Conservation (phyloP, 1,140 invertebrate species). For the Acromyrmex charruanus region DNA sequence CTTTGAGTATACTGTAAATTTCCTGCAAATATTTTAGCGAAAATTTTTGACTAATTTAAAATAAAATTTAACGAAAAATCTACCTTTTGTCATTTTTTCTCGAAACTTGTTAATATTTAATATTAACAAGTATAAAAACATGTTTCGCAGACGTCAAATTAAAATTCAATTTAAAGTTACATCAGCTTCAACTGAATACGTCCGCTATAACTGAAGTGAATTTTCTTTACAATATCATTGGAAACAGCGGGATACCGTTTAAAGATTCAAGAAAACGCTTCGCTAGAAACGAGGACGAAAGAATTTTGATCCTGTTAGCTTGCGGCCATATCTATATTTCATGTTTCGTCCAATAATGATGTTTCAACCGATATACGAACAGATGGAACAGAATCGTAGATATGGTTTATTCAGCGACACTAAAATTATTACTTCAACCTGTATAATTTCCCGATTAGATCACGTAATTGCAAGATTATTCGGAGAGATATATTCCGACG, state of each 20-base stretch:
- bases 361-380: conserved; percentile 9
- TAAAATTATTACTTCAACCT: neutral
- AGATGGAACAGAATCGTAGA: neutral
- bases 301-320: conserved; percentile 37
- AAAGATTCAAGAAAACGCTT: conserved; percentile 44
- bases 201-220: neutral
- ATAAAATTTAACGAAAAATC: neutral
- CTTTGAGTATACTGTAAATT: neutral
- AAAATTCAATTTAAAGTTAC: conserved; percentile 47
- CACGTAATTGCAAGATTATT: conserved; percentile 1
- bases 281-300: conserved; percentile 12
- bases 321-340: conserved; percentile 39
- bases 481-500: neutral
- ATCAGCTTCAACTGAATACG: neutral
- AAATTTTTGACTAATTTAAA: neutral
- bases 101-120: neutral
- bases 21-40: neutral
- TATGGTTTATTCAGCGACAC: conserved; percentile 20
- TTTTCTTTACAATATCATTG: conserved; percentile 26
- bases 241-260: conserved; percentile 26
- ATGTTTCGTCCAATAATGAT: conserved; percentile 32
- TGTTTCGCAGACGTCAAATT: neutral
- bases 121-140: neutral
- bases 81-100: neutral
- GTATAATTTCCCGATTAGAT: conserved; percentile 19